Evolutionary conservation across 2,113 vertebrate genomes (phyloP).

Genomic region (Notothenia rossii): DNA sequence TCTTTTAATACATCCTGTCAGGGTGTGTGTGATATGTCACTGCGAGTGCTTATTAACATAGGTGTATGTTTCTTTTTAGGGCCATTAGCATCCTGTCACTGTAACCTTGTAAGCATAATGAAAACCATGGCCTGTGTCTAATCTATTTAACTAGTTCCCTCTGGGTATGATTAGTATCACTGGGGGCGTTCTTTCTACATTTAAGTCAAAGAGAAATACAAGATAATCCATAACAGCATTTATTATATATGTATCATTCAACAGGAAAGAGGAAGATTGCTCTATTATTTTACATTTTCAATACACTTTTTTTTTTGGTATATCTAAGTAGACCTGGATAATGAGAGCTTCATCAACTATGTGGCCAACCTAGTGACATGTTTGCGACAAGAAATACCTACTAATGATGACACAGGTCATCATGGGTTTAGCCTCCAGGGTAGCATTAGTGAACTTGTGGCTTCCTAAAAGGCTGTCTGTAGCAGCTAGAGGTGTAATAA

Average conservation of each 20-base stretch:
- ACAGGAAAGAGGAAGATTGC: slow-evolving; percentile 5
- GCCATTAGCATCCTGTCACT: slow-evolving; percentile 29
- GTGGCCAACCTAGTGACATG: slow-evolving; percentile 40
- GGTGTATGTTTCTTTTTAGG: slow-evolving; percentile 9
- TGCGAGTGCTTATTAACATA: slow-evolving; percentile 13
- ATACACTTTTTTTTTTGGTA: slow-evolving; percentile 36
- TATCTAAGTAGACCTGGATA: slow-evolving; percentile 26
- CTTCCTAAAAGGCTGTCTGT: slow-evolving; percentile 14
- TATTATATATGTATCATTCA: slow-evolving; percentile 25
- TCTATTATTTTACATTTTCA: slow-evolving; percentile 27
- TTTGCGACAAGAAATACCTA: slow-evolving; percentile 33
- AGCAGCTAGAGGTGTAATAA: slow-evolving; percentile 27
- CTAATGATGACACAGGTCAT: slow-evolving; percentile 65
- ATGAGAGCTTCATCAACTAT: slow-evolving; percentile 57
- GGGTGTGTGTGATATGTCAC: slow-evolving; percentile 12
- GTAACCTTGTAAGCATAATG: slow-evolving; percentile 61
- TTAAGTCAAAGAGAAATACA: background rate
- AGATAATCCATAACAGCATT: slow-evolving; percentile 10
- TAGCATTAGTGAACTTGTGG: slow-evolving; percentile 28
- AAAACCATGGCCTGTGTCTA: slow-evolving; percentile 49
- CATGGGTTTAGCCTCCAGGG: slow-evolving; percentile 35
- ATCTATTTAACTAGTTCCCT: slow-evolving; percentile 41
- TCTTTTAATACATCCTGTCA: slow-evolving; percentile 24
- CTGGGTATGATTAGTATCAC: slow-evolving; percentile 42
- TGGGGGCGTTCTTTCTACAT: background rate